phyloP scores from a whole-genome alignment of 2,797 vertebrate species.

The Enteromius anoplus region DNA sequence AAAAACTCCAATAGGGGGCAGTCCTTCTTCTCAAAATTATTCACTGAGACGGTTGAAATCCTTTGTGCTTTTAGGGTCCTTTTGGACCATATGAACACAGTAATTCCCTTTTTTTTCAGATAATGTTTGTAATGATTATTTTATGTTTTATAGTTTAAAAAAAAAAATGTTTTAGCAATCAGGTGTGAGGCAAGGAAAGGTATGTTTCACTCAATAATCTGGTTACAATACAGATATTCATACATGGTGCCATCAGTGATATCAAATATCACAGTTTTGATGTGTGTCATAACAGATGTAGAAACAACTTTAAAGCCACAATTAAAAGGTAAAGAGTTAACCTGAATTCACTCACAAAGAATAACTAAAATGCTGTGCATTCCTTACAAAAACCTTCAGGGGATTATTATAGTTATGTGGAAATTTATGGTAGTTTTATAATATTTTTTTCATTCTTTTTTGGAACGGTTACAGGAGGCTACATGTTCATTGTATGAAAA shows the following conservation, averaged over 20 bases:
- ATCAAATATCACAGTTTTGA: neutral
- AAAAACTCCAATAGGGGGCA: neutral
- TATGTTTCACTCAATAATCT: neutral
- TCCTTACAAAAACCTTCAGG: too few species aligned
- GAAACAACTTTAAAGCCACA: neutral
- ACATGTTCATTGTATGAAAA: neutral
- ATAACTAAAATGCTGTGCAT: neutral
- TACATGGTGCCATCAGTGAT: neutral
- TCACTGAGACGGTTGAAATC: neutral
- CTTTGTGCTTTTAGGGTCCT: neutral
- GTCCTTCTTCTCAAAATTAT: neutral
- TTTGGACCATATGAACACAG: neutral
- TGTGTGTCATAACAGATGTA: neutral
- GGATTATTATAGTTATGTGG: neutral
- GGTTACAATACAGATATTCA: neutral
- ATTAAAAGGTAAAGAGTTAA: too few species aligned
- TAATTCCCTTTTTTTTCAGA: neutral
- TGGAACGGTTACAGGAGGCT: neutral
- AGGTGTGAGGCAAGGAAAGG: neutral
- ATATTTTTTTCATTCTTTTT: neutral
- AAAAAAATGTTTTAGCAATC: neutral
- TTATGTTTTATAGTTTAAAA: neutral
- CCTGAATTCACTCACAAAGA: too few species aligned
- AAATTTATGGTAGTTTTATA: neutral
- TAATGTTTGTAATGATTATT: neutral